Evolutionary conservation across 2,797 vertebrate species (phyloP), one percentile per base, ranked within the genome.

Genomic region (Clarias platycephalus): DNA sequence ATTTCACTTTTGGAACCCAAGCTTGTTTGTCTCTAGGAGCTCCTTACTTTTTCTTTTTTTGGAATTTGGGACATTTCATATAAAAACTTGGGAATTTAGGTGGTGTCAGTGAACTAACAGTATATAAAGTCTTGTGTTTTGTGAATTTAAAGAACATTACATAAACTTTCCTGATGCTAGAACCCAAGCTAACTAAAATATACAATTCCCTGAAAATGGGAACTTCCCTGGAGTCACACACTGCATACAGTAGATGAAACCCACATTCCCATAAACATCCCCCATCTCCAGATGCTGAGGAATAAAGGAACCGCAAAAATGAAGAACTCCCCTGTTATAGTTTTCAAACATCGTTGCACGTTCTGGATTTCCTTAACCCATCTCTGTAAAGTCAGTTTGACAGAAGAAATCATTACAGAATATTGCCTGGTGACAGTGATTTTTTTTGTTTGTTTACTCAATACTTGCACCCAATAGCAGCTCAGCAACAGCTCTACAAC

Each of bases 81-180:
- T 12, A 76, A 72, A 84, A 83, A 87, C 63, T 13, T 80, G 49
- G 70, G 34, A 78, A 84, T 85, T 79, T 84, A 74, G 84, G 64
- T 84, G 77, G 77, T 58, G 71, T 85, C 62, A 67, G 77, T 85
- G 77, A 88, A 88, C 60, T 64, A 82, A 79, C 64, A 57, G 78
- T 67, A 31, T 82, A 62, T 77, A 60, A 82, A 76, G 20, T 76
- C 24, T 44, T 44, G 44, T 44, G 44, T 9, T 44, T 44, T 44
- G 40, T 44, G 44, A 53, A 53, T 53, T 53, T 53, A 53, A 53
- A 68, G 22, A 44, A 34, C 10, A 67, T 16, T 82, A 71, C 40
- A 80, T 83, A 28, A 80, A 80, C 49, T 78, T 83, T 24, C 62
- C 77, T 40, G 76, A 81, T 83, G 64, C 81, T 71, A 37, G 71